Evolutionary conservation across 2,888 invertebrate genomes (phyloP), one percentile per base, ranked within the genome.

Genomic region (Cheilosia urbana): DNA sequence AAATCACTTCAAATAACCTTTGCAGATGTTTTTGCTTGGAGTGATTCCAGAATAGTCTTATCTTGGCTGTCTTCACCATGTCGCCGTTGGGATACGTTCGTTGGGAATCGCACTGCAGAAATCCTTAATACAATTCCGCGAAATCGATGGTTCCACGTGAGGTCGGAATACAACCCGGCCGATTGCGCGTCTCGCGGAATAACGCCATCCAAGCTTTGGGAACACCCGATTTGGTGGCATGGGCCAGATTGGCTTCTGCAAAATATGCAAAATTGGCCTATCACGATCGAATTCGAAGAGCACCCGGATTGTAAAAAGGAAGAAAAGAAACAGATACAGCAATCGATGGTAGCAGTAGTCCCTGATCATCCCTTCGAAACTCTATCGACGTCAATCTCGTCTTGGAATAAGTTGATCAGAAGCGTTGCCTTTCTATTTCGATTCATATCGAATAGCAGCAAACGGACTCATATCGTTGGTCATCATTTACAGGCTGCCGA

Each of bases 1-100:
- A 34, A 21, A 7, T 34, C 71, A 1, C 17, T 68, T 11, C 30
- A 30, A 4, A 27, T 68, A 3, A 45, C 68, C 27, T 57, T 68
- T 27, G 2, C 17, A 9, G 13, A 57, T 5, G 45, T 57, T 1
- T 55, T 19, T 11, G 51, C 66, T 34, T 68, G 66, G 66, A 37
- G 27, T 27, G 37, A 53, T 40, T 55, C 51, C 3, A 11, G 4
- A 24, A n/a, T 51, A 13, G 51, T 51, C 5, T 24, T 51, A 24
- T 51, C 51, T 11, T 51, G 51, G 24, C 51, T 51, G 3, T 51
- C 51, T 6, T 42, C 45, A 40, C 45, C 42, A 7, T 27, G 49
- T 19, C 15, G 49, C 9, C 49, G 37, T 34, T 51, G 51, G 51
- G 51, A 51, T 24, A 51, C 51, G 3, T 51, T 42, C 21, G 24